Evolutionary conservation across 1,140 invertebrate species (phyloP).

Genomic region (Meloidogyne exigua): DNA sequence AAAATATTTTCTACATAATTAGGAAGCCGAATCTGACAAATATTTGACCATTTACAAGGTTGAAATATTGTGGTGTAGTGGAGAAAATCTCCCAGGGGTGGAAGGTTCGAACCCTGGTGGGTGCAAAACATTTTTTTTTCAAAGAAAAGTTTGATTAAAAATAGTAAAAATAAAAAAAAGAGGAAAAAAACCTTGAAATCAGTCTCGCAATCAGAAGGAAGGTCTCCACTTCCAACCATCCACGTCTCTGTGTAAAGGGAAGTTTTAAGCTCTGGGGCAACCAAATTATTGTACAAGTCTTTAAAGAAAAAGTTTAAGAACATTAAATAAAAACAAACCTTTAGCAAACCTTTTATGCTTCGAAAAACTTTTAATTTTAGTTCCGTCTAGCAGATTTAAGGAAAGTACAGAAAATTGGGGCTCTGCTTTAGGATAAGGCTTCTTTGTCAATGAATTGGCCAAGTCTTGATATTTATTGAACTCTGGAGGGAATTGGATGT

Average conservation of each 20-base stretch:
- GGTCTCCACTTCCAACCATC: conserved; percentile 73
- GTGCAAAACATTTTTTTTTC: background rate
- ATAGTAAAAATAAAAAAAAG: background rate
- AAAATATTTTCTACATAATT: too few relatives aligned
- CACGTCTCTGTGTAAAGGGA: conserved; percentile 81
- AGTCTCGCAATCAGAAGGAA: conserved; percentile 61
- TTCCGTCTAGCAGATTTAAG: conserved; percentile 21
- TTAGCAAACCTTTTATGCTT: conserved; percentile 45
- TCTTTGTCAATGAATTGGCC: conserved; percentile 25
- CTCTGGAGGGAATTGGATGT: conserved; percentile 33
- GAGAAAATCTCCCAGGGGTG: too few relatives aligned
- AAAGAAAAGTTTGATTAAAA: background rate
- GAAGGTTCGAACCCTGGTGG: background rate
- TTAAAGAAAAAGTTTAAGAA: conserved; percentile 37
- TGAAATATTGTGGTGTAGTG: too few relatives aligned
- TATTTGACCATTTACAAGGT: too few relatives aligned
- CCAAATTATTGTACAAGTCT: conserved; percentile 80
- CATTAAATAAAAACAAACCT: conserved; percentile 21
- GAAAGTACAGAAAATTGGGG: conserved; percentile 24
- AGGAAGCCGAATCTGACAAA: too few relatives aligned
- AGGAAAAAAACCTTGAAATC: conserved; percentile 44
- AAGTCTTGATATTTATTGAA: conserved; percentile 34
- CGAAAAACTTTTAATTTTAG: conserved; percentile 34
- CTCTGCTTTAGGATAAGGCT: conserved; percentile 15
- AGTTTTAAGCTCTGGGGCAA: conserved; percentile 74